Evolutionary conservation across 2,888 invertebrate genomes (phyloP).

Genomic region (Agrilus biguttatus): DNA sequence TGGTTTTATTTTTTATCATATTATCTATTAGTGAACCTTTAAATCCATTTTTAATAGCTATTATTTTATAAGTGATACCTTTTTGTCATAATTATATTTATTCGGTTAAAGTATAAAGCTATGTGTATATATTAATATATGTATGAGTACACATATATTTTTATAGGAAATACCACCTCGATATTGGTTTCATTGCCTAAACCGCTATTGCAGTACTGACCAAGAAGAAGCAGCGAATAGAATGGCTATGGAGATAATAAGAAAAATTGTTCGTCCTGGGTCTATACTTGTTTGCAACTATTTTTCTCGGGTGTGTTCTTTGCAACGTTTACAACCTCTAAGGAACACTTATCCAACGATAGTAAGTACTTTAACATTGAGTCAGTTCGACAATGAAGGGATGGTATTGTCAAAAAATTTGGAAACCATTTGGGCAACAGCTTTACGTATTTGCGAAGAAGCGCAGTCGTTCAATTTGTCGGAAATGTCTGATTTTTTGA

Average conservation of each 20-base stretch:
- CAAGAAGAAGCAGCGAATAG: conserved; percentile 9
- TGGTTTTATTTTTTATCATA: too few relatives aligned
- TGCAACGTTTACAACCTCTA: conserved; percentile 12
- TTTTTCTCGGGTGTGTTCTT: conserved; percentile 16
- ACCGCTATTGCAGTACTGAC: conserved; percentile 7
- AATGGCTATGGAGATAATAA: conserved; percentile 13
- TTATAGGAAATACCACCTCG: conserved; percentile 22
- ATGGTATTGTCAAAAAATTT: conserved; percentile 24
- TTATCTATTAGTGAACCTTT: too few relatives aligned
- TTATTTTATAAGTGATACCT: too few relatives aligned
- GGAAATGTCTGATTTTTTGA: conserved; percentile 21
- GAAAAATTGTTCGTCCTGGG: conserved; percentile 23
- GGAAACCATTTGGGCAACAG: conserved; percentile 52
- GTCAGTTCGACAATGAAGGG: conserved; percentile 13
- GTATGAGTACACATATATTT: neutral
- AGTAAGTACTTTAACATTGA: conserved; percentile 15
- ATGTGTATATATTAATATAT: too few relatives aligned
- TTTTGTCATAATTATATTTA: too few relatives aligned
- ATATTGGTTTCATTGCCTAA: conserved; percentile 22
- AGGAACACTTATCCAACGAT: conserved; percentile 15
- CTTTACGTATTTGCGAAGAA: conserved; percentile 42
- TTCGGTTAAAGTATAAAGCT: too few relatives aligned
- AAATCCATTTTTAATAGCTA: too few relatives aligned
- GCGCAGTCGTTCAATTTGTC: conserved; percentile 28
- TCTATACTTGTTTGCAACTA: conserved; percentile 26